A percentile compares a stretch with the other conserved stretches of the same genome.
These are phyloP conservation scores for Platichthys stellatus DNA, from an alignment of 2,113 vertebrate genomes.

Conservation along the genomic window DNA sequence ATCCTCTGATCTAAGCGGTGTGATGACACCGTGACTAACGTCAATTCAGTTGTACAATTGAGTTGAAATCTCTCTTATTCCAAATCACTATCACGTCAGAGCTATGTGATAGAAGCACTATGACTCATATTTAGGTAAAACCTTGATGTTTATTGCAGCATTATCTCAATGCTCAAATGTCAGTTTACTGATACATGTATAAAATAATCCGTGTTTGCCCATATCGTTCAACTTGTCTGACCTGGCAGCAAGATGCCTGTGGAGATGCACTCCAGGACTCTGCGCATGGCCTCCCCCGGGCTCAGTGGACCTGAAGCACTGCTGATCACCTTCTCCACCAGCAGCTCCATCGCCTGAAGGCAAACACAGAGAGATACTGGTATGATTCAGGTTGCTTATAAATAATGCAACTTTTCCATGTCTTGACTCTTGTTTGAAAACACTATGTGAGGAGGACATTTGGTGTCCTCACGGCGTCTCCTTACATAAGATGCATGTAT, in stretches of 20 bases:
- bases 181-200: background rate
- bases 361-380: background rate
- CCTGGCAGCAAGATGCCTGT: constrained; percentile 82
- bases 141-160: background rate
- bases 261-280: constrained; percentile 83
- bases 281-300: constrained; percentile 82
- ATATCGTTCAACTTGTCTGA: constrained; percentile 40
- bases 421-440: too few relatives aligned
- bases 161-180: background rate
- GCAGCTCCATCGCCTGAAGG: constrained; percentile 81
- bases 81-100: too few relatives aligned
- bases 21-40: too few relatives aligned
- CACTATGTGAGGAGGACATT: too few relatives aligned
- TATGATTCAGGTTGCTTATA: background rate
- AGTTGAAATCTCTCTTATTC: too few relatives aligned
- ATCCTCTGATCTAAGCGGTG: too few relatives aligned
- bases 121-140: background rate
- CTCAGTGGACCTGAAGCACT: constrained; percentile 74
- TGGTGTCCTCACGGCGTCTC: too few relatives aligned
- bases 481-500: too few relatives aligned
- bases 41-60: too few relatives aligned
- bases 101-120: background rate
- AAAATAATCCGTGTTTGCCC: background rate
- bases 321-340: constrained; percentile 84
- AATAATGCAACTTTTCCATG: too few relatives aligned